Base-by-base conservation (phyloP, 2,113 vertebrate species). In the Oostethus manadensis region DNA sequence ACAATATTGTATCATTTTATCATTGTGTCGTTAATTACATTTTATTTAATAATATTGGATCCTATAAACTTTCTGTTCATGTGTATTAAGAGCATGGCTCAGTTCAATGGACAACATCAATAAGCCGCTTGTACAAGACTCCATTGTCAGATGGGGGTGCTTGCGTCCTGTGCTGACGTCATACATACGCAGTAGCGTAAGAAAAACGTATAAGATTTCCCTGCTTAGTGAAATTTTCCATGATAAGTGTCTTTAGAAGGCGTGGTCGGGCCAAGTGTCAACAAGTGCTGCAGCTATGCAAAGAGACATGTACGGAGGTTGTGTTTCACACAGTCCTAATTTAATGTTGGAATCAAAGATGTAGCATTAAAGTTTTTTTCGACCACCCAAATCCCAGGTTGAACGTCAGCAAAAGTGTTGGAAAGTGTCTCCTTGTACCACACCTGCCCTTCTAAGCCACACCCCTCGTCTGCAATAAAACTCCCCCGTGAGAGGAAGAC, bases 401-500 rank as follows among this genome's bases (percentile, higher is more conserved):
- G 38, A 42, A 42, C 13, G 10, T 42, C 11, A 42, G 38, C 3
- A 42, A 40, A 42, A 40, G n/a, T 40, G 53, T 38, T 29, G 10
- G 1, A n/a, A 54, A 54, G 51, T 11, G n/a, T 13, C 47, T 58
- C 43, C 10, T 6, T 20, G 26, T 21, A 23, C 56, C 47, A 66
- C 74, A 86, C 83, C 83, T 82, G 79, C 74, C 64, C 57, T 29
- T 51, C 22, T 56, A 50, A 58, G 35, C 70, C 72, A 59, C 85
- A 74, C 80, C 83, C 76, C 62, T 21, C 46, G 14, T 15, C 11
- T 40, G 8, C 45, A 64, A 82, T 84, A 82, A 79, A 87, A 80
- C 55, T 40, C 74, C 68, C 83, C n/a, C n/a, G 60, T 80, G 80
- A 75, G 78, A 75, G 65, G 74, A 77, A 76, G 81, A 76, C 51